Percentiles rank a stretch among this genome's conserved stretches.
phyloP scores from a whole-genome alignment of 1,140 invertebrate species.

The Brachionus sp. region DNA sequence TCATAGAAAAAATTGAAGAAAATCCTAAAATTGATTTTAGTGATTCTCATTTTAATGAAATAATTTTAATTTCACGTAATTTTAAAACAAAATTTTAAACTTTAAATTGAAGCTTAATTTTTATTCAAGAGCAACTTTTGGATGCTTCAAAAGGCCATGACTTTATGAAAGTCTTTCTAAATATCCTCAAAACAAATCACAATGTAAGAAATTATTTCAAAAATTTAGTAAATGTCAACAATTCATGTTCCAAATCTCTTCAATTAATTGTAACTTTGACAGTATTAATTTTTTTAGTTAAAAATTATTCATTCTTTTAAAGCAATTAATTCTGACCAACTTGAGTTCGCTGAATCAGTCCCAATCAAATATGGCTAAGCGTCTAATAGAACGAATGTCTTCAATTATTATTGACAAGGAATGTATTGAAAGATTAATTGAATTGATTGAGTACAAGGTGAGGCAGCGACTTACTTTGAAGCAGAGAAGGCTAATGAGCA shows the following conservation, averaged over 20 bases:
- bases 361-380: conserved; percentile 76
- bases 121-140: background rate
- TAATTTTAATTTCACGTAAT: conserved; percentile 19
- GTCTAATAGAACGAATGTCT: conserved; percentile 84
- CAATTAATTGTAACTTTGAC: conserved; percentile 1
- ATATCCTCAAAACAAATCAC: conserved; percentile 18
- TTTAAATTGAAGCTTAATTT: background rate
- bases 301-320: conserved; percentile 53
- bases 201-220: conserved; percentile 33
- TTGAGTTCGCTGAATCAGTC: conserved; percentile 68
- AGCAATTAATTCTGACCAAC: conserved; percentile 87
- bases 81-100: background rate
- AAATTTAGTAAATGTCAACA: conserved; percentile 35
- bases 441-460: conserved; percentile 53
- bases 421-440: conserved; percentile 62
- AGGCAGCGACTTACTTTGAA: conserved; percentile 23
- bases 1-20: conserved; percentile 15
- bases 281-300: background rate
- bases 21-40: background rate
- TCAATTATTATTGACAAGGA: conserved; percentile 90
- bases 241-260: conserved; percentile 30
- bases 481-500: conserved; percentile 48
- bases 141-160: conserved; percentile 16
- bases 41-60: background rate
- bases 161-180: conserved; percentile 28